phyloP scores from a whole-genome alignment of 1,140 invertebrate genomes.

The Eurosta solidaginis region DNA sequence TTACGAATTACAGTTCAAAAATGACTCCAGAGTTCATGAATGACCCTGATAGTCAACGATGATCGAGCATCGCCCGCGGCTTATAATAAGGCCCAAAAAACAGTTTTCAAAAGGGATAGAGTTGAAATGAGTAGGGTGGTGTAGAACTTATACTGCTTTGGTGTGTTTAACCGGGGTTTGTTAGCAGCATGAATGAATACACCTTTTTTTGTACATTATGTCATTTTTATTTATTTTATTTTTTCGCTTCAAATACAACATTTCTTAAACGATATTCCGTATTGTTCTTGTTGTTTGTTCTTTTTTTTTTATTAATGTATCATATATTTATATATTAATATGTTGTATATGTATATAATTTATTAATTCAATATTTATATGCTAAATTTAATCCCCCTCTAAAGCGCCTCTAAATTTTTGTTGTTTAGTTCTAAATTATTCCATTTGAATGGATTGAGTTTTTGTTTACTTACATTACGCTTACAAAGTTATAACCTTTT shows the following conservation, averaged over 20 bases:
- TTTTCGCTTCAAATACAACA: conserved; percentile 28
- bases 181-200: background rate
- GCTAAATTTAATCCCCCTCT: background rate
- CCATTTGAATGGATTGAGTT: background rate
- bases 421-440: background rate
- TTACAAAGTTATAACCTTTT: conserved; percentile 14
- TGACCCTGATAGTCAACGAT: no score
- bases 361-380: conserved; percentile 19
- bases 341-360: conserved; percentile 8
- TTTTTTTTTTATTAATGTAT: conserved; percentile 14
- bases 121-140: no score
- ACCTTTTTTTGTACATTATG: conserved; percentile 6
- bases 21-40: no score
- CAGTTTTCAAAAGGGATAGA: no score
- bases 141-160: no score
- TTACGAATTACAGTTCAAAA: no score
- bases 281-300: background rate
- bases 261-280: conserved; percentile 24
- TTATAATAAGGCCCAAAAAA: no score
- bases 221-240: background rate
- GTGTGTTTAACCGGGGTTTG: no score
- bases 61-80: no score
- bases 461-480: conserved; percentile 1
- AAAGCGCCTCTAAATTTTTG: background rate
- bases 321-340: conserved; percentile 25